These are phyloP conservation scores for Drosophila novamexicana DNA, from an alignment of 1,140 invertebrate species.

Conservation along the genomic window DNA sequence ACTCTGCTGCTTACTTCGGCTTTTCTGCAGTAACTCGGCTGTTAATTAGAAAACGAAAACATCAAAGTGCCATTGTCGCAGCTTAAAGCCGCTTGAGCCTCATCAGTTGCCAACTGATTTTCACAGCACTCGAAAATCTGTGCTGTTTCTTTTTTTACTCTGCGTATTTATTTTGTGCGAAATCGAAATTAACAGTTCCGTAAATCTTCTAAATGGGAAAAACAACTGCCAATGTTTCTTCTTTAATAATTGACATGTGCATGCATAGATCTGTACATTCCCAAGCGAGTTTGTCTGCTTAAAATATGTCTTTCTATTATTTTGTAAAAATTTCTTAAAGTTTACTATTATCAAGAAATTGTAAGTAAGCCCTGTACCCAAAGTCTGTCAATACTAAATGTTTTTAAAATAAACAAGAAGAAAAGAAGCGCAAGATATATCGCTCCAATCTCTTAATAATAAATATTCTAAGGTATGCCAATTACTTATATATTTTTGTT, in stretches of 20 bases:
- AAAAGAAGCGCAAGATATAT: too few relatives aligned
- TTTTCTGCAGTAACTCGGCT: conserved; percentile 9
- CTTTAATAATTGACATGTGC: too few relatives aligned
- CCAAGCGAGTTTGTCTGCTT: too few relatives aligned
- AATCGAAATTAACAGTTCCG: neutral
- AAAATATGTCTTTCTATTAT: too few relatives aligned
- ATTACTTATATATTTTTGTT: conserved; percentile 1
- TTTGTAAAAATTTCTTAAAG: too few relatives aligned
- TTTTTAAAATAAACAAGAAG: too few relatives aligned
- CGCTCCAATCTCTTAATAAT: neutral
- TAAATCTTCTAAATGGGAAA: neutral
- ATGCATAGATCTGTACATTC: too few relatives aligned
- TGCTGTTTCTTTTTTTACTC: neutral
- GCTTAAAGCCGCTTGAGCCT: conserved; percentile 38
- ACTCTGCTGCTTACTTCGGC: conserved; percentile 7
- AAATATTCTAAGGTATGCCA: neutral
- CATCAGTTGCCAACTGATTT: conserved; percentile 5
- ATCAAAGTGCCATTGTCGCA: conserved; percentile 59
- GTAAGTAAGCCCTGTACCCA: too few relatives aligned
- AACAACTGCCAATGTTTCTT: neutral
- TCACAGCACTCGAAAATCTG: conserved; percentile 4
- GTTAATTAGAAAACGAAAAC: conserved; percentile 75
- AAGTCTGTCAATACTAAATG: too few relatives aligned
- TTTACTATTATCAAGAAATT: too few relatives aligned
- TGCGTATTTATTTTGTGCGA: neutral